Evolutionary conservation across 2,797 vertebrate genomes (phyloP).

Genomic region (Hylomyscus alleni): DNA sequence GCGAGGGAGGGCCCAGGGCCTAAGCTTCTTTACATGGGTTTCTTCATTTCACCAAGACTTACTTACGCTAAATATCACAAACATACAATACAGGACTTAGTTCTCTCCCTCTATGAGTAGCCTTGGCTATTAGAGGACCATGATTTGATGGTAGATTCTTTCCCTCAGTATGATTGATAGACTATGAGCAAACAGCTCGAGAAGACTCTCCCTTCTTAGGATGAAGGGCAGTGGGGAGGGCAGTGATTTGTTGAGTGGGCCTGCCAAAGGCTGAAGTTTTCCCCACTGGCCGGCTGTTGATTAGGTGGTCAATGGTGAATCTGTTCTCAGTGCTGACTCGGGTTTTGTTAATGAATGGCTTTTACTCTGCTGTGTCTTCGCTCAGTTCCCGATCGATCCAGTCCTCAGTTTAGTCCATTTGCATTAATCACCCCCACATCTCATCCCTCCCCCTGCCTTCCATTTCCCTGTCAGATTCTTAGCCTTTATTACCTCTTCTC

Average conservation of each 20-base stretch:
- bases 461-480: background rate
- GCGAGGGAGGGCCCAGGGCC: background rate
- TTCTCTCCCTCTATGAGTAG: slow-evolving; percentile 82
- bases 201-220: background rate
- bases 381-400: background rate
- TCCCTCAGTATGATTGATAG: slow-evolving; percentile 84
- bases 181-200: slow-evolving; percentile 78
- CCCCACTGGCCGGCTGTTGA: background rate
- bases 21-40: slow-evolving; percentile 16
- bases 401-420: background rate
- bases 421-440: background rate
- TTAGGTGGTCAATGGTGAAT: background rate
- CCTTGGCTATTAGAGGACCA: slow-evolving; percentile 86
- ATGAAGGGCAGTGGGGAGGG: background rate
- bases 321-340: background rate
- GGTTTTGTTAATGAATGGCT: background rate
- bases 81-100: slow-evolving; percentile 85
- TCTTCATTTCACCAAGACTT: slow-evolving; percentile 53
- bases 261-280: background rate
- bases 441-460: background rate
- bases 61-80: slow-evolving; percentile 82
- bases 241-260: background rate
- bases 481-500: background rate
- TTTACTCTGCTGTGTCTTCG: slow-evolving; percentile 31
- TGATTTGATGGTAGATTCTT: slow-evolving; percentile 88